These are phyloP conservation scores for Latrodectus elegans DNA, from an alignment of 2,888 invertebrate genomes.

Conservation along the genomic window DNA sequence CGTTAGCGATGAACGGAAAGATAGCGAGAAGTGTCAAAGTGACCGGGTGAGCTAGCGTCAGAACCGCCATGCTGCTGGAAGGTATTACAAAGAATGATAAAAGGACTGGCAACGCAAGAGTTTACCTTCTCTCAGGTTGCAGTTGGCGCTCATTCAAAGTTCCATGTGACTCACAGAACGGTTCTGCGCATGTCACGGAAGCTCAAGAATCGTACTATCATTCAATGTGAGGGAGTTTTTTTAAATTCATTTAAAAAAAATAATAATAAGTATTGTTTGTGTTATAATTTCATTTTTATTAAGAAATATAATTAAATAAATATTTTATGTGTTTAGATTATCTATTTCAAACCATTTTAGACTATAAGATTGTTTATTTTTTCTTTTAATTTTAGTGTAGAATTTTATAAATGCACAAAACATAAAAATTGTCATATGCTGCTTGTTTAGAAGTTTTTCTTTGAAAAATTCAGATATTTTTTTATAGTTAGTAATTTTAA, in stretches of 20 bases:
- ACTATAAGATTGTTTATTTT: too few species aligned
- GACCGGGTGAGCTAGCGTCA: conserved; percentile 4
- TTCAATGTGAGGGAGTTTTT: background rate
- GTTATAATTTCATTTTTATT: background rate
- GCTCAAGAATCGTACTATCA: background rate
- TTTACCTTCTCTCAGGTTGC: conserved; percentile 44
- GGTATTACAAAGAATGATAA: conserved; percentile 22
- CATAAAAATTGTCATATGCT: too few species aligned
- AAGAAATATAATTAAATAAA: background rate
- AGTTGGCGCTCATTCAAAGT: conserved; percentile 50
- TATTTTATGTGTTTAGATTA: background rate
- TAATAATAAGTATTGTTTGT: background rate
- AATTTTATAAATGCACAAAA: too few species aligned
- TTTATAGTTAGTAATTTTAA: too few species aligned
- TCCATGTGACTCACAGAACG: conserved; percentile 14
- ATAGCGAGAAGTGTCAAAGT: conserved; percentile 11
- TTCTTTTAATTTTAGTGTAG: too few species aligned
- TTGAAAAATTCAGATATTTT: too few species aligned
- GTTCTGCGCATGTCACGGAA: conserved; percentile 20
- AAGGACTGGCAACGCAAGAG: conserved; percentile 10
- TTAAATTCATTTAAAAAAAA: background rate
- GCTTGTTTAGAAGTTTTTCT: too few species aligned
- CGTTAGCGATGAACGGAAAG: background rate
- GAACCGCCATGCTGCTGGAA: conserved; percentile 41
- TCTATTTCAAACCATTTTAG: too few species aligned